Evolutionary conservation across 2,888 invertebrate species (phyloP), one percentile per base, ranked within the genome.

Genomic region (Malthinus flaveolus): DNA sequence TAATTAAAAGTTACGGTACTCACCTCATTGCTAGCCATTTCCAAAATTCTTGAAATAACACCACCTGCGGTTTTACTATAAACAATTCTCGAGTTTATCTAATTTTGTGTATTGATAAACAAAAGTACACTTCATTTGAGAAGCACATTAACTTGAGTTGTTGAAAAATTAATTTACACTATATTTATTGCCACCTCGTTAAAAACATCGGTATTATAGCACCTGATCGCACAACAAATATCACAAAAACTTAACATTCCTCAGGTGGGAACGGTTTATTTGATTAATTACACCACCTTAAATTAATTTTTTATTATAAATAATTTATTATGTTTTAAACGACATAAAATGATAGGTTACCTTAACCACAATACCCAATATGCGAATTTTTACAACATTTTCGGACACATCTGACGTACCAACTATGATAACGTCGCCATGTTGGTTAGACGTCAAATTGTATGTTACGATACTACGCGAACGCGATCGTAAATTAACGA

Each of bases 1-100:
- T 31, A 32, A 46, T 31, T 23, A 32, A 32, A 15, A 33, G 49
- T 35, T 23, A 53, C 13, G 31, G 34, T 47, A 50, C 84, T 84
- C 79, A 88, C 88, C 87, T 88, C 87, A 85, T 87, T 87, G 85
- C 87, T 88, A 87, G 88, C 87, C 88, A 88, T 88, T 83, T 85
- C 83, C 81, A 80, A 82, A 81, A 82, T 79, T 80, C 78, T 78
- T 81, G 79, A 79, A 73, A 80, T 79, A 80, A 79, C 80, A 77
- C 81, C 79, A 81, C 81, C 81, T 81, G 79, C 46, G 50, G 42
- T 23, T 23, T 3, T 56, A 63, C 66, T 68, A 63, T 67, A 64
- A 66, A 67, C 65, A 67, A 68, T 62, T 63, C 61, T 61, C 52
- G 53, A 51, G 47, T 50, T 56, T 42, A 39, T 36, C 57, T 45